A percentile compares a stretch with the other conserved stretches of the same genome.
Evolutionary conservation across 2,888 invertebrate genomes (phyloP).

Genomic region (Dromius quadrimaculatus): DNA sequence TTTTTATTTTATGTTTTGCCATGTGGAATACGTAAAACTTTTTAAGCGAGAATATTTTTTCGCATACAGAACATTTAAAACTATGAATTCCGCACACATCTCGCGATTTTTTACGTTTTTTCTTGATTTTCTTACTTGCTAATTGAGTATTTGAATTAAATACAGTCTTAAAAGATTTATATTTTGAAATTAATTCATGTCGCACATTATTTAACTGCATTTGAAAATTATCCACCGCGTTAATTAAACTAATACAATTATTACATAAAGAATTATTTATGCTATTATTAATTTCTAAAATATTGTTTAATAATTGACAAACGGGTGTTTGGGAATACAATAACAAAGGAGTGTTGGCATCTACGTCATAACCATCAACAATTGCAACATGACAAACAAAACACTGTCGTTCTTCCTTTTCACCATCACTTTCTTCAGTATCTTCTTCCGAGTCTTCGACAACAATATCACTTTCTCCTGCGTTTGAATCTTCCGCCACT

Average conservation of each 20-base stretch:
- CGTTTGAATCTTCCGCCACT: slow-evolving; percentile 61
- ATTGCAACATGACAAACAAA: slow-evolving; percentile 63
- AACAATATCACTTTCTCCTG: slow-evolving; percentile 64
- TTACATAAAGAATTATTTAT: slow-evolving; percentile 62
- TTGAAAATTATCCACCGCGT: slow-evolving; percentile 65
- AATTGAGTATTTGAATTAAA: slow-evolving; percentile 20
- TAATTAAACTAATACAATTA: slow-evolving; percentile 64
- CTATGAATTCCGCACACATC: slow-evolving; percentile 55
- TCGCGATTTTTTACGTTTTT: slow-evolving; percentile 50
- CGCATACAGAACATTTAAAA: slow-evolving; percentile 62
- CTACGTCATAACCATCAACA: slow-evolving; percentile 62
- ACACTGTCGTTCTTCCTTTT: slow-evolving; percentile 57
- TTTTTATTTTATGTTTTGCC: slow-evolving; percentile 59
- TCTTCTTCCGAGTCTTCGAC: slow-evolving; percentile 65
- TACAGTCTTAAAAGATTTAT: slow-evolving; percentile 54
- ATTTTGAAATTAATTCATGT: slow-evolving; percentile 61
- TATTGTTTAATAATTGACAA: slow-evolving; percentile 59
- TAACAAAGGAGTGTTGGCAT: slow-evolving; percentile 62
- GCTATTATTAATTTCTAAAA: slow-evolving; percentile 58
- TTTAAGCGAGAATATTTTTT: slow-evolving; percentile 60
- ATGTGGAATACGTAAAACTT: slow-evolving; percentile 60
- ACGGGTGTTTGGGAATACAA: slow-evolving; percentile 64
- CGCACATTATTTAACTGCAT: slow-evolving; percentile 61
- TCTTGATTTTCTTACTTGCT: slow-evolving; percentile 46
- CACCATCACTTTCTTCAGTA: slow-evolving; percentile 59